Evolutionary conservation across 2,888 invertebrate species (phyloP).

Genomic region (Argynnis bischoffii): DNA sequence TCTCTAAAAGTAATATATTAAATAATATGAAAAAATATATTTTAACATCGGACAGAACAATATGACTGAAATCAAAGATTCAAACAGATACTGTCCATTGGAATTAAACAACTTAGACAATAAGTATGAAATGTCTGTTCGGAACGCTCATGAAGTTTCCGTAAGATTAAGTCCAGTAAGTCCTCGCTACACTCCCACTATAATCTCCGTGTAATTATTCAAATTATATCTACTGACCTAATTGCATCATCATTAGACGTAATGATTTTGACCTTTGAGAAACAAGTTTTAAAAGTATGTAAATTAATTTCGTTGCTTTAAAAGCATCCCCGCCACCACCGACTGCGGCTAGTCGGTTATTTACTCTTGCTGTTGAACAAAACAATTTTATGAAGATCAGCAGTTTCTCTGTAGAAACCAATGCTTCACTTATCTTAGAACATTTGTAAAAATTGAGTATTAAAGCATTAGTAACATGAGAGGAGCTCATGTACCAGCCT

Average conservation of each 20-base stretch:
- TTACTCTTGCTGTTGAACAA: no score
- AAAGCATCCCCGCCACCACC: constrained; percentile 1
- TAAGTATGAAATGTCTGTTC: background rate
- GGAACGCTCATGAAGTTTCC: background rate
- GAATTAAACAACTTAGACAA: no score
- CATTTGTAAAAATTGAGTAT: constrained; percentile 8
- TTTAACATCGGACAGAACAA: no score
- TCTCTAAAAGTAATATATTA: no score
- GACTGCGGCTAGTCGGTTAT: background rate
- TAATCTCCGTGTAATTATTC: constrained; percentile 13
- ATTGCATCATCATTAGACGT: constrained; percentile 12
- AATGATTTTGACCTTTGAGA: constrained; percentile 10
- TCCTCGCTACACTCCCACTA: background rate
- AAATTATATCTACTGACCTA: constrained; percentile 20
- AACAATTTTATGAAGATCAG: background rate
- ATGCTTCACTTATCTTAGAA: background rate
- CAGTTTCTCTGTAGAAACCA: background rate
- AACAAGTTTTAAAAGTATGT: constrained; percentile 18
- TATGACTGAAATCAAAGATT: no score
- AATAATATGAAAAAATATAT: no score
- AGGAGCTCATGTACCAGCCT: no score
- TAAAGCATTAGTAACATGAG: background rate
- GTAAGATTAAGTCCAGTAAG: constrained; percentile 3
- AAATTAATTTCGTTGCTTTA: constrained; percentile 4
- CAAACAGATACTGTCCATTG: no score